Conservation (phyloP, 2,888 invertebrate species). For the Arenicola marina region DNA sequence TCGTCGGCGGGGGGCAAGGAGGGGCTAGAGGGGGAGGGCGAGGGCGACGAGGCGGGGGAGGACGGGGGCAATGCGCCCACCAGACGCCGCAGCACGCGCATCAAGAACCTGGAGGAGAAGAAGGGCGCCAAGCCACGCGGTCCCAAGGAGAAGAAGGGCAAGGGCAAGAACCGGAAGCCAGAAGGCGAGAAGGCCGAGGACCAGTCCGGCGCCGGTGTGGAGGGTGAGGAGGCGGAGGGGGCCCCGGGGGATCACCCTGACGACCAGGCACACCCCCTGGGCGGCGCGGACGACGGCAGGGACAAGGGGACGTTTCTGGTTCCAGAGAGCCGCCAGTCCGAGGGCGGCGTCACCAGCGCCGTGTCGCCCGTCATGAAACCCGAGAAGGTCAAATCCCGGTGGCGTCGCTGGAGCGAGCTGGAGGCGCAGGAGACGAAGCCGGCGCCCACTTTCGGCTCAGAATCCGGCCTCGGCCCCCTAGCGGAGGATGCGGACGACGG, state of each 20-base stretch:
- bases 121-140: neutral
- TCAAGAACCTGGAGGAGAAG: neutral
- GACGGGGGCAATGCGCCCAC: neutral
- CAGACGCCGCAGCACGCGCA: neutral
- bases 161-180: neutral
- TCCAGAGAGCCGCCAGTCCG: no score
- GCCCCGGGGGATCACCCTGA: neutral
- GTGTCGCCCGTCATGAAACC: conserved; percentile 13
- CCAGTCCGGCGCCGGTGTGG: no score
- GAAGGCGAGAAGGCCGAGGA: neutral
- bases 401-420: conserved; percentile 35
- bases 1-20: neutral
- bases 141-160: neutral
- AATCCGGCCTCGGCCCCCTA: neutral
- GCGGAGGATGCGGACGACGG: neutral
- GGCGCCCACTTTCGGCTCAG: neutral
- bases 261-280: neutral
- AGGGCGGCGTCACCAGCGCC: no score
- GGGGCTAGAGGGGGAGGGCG: neutral
- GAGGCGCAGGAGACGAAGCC: conserved; percentile 14
- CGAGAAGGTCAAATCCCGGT: conserved; percentile 36
- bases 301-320: no score
- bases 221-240: neutral
- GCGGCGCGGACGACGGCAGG: neutral
- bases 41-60: neutral